Evolutionary conservation across 2,888 invertebrate genomes (phyloP), one percentile per base, ranked within the genome.

Genomic region (Aphodius sticticus): DNA sequence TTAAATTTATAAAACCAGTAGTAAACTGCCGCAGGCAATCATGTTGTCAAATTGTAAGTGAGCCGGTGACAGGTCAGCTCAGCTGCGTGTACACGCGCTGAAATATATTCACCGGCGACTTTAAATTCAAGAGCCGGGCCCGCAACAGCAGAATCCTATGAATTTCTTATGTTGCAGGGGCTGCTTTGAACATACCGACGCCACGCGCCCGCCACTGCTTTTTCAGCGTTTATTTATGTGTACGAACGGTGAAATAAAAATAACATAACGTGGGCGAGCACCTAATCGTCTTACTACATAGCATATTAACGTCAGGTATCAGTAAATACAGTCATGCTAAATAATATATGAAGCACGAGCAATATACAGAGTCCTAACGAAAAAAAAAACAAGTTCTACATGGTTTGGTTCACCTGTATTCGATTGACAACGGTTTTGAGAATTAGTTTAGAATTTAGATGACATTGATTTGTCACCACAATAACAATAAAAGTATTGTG

Each of bases 41-140:
- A 87, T 87, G 86, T 87, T 87, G 87, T 87, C 87, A 87, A 87
- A 87, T 87, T 86, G 86, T 84, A 84, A 85, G 82, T 85, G 85
- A 85, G 85, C 83, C 81, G 84, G 83, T 86, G 86, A 86, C 86
- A 86, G 86, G 84, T 85, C 83, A 86, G 53, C 53, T 86, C 85
- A 84, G 85, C 84, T 83, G 84, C 84, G 7, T 7, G 9, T 53
- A 12, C 53, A 9, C 9, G 9, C 12, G 70, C 84, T 78, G 84
- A 86, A 85, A 86, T 85, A 86, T 87, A 87, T 87, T 85, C 85
- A 84, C 86, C 86, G 53, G 53, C 53, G 53, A 85, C 83, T 87
- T 87, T 86, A 87, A 87, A 87, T 87, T 86, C 86, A 86, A 86
- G 78, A 81, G 80, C 82, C 37, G 74, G 69, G 78, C 69, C 69